phyloP scores from a whole-genome alignment of 2,113 vertebrate species.

The Saiga tatarica region DNA sequence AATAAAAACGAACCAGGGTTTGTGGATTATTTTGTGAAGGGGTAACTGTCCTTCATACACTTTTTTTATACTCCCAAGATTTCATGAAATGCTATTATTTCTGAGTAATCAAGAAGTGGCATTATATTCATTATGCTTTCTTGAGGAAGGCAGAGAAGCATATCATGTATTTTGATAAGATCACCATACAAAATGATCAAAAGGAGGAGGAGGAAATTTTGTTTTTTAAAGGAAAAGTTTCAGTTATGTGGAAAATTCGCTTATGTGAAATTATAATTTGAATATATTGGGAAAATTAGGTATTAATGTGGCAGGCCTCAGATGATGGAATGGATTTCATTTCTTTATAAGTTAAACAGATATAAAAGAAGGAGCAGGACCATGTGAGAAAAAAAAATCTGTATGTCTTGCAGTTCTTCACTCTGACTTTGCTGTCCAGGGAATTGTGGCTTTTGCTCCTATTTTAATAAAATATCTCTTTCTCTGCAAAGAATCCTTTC shows the following conservation, averaged over 20 bases:
- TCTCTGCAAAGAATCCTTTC: neutral
- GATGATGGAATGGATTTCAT: constrained; percentile 6
- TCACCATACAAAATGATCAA: neutral
- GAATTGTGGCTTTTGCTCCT: constrained; percentile 13
- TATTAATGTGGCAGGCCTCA: neutral
- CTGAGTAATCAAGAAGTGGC: neutral
- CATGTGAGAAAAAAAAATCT: neutral
- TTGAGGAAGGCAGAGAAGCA: neutral
- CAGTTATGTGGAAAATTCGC: neutral
- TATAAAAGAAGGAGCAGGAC: constrained; percentile 6
- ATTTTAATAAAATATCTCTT: constrained; percentile 40
- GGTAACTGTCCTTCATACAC: neutral
- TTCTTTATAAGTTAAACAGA: constrained; percentile 12
- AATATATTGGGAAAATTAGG: neutral
- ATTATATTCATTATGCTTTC: neutral
- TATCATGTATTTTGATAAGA: constrained; percentile 8
- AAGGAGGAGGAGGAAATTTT: neutral
- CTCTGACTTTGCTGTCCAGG: neutral
- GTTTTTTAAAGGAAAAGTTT: constrained; percentile 4
- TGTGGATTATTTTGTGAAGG: neutral
- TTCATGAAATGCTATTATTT: neutral
- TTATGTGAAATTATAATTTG: constrained; percentile 28
- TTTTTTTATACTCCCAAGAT: neutral
- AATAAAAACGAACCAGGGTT: neutral
- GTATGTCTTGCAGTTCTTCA: neutral